These are phyloP conservation scores for Dynastes hyllus DNA, from an alignment of 2,888 invertebrate genomes.

Conservation along the genomic window DNA sequence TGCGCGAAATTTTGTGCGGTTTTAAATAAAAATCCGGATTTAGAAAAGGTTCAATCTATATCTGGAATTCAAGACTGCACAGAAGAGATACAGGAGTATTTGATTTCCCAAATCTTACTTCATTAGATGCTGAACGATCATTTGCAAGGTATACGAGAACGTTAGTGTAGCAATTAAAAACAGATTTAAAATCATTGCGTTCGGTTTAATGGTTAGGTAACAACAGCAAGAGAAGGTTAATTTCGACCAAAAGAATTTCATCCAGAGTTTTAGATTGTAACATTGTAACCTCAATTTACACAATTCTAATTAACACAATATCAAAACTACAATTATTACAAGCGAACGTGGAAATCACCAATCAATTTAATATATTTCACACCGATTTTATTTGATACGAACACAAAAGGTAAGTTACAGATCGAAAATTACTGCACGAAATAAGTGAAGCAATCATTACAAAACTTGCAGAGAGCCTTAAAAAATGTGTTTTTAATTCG, in stretches of 20 bases:
- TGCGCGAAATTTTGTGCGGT: no score
- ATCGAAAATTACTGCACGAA: not conserved
- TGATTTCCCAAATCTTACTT: no score
- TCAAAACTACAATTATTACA: not conserved
- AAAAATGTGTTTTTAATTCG: not conserved
- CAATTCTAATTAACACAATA: not conserved
- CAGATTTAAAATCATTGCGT: no score
- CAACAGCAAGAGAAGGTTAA: not conserved
- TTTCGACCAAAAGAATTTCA: no score
- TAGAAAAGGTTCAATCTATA: no score
- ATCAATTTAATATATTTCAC: constrained; percentile 19
- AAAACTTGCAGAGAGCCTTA: not conserved
- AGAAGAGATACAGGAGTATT: no score
- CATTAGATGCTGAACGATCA: no score
- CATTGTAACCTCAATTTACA: not conserved
- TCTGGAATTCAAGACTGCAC: no score
- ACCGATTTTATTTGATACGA: not conserved
- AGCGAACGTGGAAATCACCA: not conserved
- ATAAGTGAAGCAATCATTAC: not conserved
- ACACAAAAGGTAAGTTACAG: not conserved
- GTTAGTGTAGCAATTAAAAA: no score
- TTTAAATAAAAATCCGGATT: no score
- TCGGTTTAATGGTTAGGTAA: not conserved
- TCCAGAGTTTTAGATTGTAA: no score
- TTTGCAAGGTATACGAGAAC: no score